Percentiles rank a stretch among this genome's conserved stretches.
phyloP scores from a whole-genome alignment of 2,888 invertebrate species.

The Marronus borbonicus region DNA sequence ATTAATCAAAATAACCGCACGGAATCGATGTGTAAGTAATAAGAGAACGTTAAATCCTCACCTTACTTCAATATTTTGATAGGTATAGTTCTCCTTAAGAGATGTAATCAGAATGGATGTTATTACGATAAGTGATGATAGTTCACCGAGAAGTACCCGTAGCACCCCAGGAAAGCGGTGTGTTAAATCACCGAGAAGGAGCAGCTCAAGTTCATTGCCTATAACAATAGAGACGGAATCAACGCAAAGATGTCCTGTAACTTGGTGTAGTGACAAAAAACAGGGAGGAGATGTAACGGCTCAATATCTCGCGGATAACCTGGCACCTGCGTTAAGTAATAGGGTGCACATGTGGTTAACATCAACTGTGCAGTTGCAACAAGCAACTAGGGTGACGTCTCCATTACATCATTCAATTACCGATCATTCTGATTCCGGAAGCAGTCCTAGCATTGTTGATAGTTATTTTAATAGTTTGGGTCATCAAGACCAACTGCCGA shows the following conservation, averaged over 20 bases:
- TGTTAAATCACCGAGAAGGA: not conserved
- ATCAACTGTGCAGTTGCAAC: conserved; percentile 27
- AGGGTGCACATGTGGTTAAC: conserved; percentile 32
- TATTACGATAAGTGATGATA: conserved; percentile 39
- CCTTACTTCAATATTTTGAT: not conserved
- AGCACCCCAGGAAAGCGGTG: not conserved
- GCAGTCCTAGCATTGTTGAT: conserved; percentile 4
- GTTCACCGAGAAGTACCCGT: conserved; percentile 3
- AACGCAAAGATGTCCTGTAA: conserved; percentile 51
- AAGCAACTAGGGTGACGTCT: conserved; percentile 1
- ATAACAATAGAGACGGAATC: conserved; percentile 48
- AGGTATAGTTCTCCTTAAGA: conserved; percentile 11
- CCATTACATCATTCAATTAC: conserved; percentile 1
- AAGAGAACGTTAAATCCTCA: not conserved
- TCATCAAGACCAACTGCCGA: not conserved
- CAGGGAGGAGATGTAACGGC: not conserved
- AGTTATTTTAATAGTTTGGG: not conserved
- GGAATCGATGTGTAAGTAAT: conserved; percentile 9
- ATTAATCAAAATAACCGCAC: not conserved
- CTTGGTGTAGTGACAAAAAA: conserved; percentile 39
- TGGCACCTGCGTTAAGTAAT: not conserved
- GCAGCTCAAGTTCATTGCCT: conserved; percentile 6
- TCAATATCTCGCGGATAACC: conserved; percentile 6
- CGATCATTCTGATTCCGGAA: conserved; percentile 17
- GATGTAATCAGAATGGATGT: conserved; percentile 31